These are phyloP conservation scores for Elgaria multicarinata DNA, from an alignment of 2,113 vertebrate genomes.

Conservation along the genomic window DNA sequence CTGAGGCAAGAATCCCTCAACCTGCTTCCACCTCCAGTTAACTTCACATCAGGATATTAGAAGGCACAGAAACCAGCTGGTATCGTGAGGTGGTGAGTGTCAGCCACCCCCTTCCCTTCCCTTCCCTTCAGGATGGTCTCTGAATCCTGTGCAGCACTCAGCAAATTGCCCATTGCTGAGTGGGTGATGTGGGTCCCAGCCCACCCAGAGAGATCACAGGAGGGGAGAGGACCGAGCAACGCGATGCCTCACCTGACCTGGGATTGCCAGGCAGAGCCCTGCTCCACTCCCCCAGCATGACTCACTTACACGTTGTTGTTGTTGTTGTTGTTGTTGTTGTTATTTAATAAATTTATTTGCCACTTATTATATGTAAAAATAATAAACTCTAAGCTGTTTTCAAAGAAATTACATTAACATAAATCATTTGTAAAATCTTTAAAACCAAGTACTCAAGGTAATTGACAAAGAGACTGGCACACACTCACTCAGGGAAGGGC, in stretches of 20 bases:
- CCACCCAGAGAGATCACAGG: not conserved
- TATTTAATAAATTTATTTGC: too few relatives aligned
- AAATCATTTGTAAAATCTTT: too few relatives aligned
- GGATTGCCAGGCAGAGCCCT: not conserved
- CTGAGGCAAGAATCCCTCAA: not conserved
- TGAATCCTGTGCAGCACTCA: not conserved
- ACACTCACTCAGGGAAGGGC: too few relatives aligned
- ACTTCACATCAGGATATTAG: not conserved
- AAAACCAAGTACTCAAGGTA: too few relatives aligned
- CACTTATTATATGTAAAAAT: too few relatives aligned
- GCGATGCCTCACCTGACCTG: not conserved
- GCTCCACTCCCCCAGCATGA: not conserved
- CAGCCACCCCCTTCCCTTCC: not conserved
- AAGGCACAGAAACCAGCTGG: not conserved
- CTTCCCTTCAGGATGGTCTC: not conserved
- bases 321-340: too few relatives aligned
- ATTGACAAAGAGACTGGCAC: too few relatives aligned
- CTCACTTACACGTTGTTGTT: too few relatives aligned
- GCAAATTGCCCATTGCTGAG: not conserved
- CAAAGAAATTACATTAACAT: too few relatives aligned
- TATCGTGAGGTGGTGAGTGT: not conserved
- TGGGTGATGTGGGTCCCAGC: not conserved
- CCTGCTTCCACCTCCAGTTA: not conserved
- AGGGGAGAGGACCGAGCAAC: not conserved
- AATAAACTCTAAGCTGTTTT: too few relatives aligned